Evolutionary conservation across 2,113 vertebrate genomes (phyloP), one percentile per base, ranked within the genome.

Genomic region (Crypturellus undulatus): DNA sequence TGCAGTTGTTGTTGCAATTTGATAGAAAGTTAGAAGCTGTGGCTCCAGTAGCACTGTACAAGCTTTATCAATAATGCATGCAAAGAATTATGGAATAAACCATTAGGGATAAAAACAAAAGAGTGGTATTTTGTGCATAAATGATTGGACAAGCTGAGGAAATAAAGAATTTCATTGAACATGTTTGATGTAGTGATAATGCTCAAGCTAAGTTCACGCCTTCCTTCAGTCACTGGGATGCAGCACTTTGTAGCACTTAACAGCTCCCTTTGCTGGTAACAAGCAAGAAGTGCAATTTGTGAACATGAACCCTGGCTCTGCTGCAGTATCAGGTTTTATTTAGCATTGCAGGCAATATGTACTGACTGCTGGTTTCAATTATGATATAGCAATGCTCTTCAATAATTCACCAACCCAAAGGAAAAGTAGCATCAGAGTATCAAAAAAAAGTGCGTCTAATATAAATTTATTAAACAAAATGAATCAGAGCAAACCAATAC

Each of bases 261-360:
- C 70, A 91, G 85, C 96, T 96, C 95, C 88, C 62, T 89, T 79
- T 96, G 90, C 92, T 97, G 96, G 94, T 79, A 78, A 21, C 6
- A 80, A 77, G 20, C 3, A 8, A 36, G 82, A 89, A 93, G 64
- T 91, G 65, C 94, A 96, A 12, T 26, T 43, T 60, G 42, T 84
- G 58, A 20, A 18, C 34, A 2, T 1, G 2, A 6, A 21, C 5
- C 8, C 20, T 2, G 1, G 15, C 9, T 84, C 18, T 4, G 1
- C 56, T 54, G 43, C 28, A 4, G 0, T 4, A 1, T 8, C 15
- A 40, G 26, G 24, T 59, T 87, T 92, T 56, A n/a, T 20, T 88
- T 26, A 30, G 2, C 40, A 47, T 9, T 18, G 4, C 12, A 70
- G 42, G 8, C 10, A 63, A 0, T 12, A 12, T 2, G 9, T 59